Evolutionary conservation across 1,140 invertebrate species (phyloP).

Genomic region (Goniozus legneri): DNA sequence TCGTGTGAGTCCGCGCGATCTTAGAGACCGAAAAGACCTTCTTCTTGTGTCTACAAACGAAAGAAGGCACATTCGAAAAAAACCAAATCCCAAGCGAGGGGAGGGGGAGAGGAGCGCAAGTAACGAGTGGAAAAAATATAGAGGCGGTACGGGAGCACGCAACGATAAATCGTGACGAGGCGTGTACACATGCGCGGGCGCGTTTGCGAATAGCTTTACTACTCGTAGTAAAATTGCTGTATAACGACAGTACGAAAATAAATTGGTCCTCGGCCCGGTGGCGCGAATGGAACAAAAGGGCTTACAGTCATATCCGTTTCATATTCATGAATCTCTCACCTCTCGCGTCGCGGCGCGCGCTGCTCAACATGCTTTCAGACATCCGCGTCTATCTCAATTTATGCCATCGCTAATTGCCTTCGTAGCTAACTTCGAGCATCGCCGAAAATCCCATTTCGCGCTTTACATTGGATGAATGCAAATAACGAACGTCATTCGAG

Average conservation of each 20-base stretch:
- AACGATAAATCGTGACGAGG: neutral
- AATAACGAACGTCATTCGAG: conserved; percentile 3
- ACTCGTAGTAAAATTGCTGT: conserved; percentile 3
- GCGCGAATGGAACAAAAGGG: conserved; percentile 30
- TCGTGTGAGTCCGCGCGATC: no score
- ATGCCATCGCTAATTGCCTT: conserved; percentile 34
- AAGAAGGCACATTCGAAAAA: no score
- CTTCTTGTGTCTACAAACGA: no score
- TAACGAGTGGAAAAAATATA: neutral
- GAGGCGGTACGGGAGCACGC: conserved; percentile 4
- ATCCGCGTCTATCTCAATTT: conserved; percentile 30
- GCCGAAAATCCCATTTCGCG: conserved; percentile 19
- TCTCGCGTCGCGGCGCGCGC: conserved; percentile 1
- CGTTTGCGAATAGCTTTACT: conserved; percentile 1
- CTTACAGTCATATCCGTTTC: conserved; percentile 36
- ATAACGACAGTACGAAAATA: conserved; percentile 7
- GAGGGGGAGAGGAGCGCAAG: no score
- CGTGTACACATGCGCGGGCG: no score
- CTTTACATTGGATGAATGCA: conserved; percentile 26
- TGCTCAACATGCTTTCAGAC: conserved; percentile 26
- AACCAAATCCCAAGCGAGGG: no score
- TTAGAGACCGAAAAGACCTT: no score
- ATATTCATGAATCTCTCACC: conserved; percentile 36
- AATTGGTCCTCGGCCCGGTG: conserved; percentile 14
- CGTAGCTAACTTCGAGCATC: conserved; percentile 20